phyloP scores from a whole-genome alignment of 2,888 invertebrate species.

The Platycheirus rosarum region DNA sequence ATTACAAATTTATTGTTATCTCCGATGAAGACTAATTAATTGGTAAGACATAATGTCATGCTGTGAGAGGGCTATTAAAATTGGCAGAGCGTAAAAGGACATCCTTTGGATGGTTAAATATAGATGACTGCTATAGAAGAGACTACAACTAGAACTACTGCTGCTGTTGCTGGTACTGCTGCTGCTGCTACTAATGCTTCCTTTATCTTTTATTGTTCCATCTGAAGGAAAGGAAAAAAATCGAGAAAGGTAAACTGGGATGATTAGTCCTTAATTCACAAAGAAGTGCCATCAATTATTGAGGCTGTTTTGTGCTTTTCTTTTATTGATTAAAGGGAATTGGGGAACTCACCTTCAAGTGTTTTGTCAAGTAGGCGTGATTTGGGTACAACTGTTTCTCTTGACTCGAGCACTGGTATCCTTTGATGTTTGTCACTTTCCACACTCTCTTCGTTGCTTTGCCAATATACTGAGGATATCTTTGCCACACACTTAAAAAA shows the following conservation, averaged over 20 bases:
- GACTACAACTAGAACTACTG: slow-evolving; percentile 16
- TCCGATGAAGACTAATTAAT: slow-evolving; percentile 66
- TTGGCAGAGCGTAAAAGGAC: slow-evolving; percentile 68
- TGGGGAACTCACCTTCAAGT: slow-evolving; percentile 78
- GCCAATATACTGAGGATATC: slow-evolving; percentile 93
- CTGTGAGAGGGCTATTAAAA: slow-evolving; percentile 68
- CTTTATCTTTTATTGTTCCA: slow-evolving; percentile 59
- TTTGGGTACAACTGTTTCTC: slow-evolving; percentile 87
- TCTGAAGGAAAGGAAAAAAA: no score
- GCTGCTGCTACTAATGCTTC: slow-evolving; percentile 24
- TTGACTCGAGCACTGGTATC: slow-evolving; percentile 89
- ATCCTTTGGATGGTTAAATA: slow-evolving; percentile 59
- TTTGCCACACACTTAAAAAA: slow-evolving; percentile 89
- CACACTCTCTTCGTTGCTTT: slow-evolving; percentile 94
- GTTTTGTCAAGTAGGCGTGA: slow-evolving; percentile 84
- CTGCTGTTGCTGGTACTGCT: slow-evolving; percentile 12
- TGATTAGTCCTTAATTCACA: slow-evolving; percentile 10
- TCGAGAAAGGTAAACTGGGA: no score
- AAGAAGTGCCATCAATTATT: slow-evolving; percentile 3
- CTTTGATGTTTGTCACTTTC: slow-evolving; percentile 89
- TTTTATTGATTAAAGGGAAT: slow-evolving; percentile 15
- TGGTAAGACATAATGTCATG: slow-evolving; percentile 68
- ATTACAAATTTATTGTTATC: slow-evolving; percentile 71
- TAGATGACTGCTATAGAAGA: slow-evolving; percentile 13
- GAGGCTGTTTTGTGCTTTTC: not conserved